A percentile compares a stretch with the other conserved stretches of the same genome.
Conservation (phyloP, 1,140 invertebrate genomes). For the Melanaphis sacchari region DNA sequence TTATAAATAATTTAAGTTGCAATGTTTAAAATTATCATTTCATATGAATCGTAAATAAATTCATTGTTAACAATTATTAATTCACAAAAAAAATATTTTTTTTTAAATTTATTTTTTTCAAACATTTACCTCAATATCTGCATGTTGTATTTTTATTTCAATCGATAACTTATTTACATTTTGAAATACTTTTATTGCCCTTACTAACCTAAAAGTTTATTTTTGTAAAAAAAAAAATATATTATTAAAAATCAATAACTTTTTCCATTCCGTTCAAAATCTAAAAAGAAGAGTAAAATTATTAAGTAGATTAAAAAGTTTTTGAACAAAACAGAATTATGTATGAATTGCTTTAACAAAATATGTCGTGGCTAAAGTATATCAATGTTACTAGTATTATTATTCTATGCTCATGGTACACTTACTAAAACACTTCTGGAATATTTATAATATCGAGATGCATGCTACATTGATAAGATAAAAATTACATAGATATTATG, state of each 20-base stretch:
- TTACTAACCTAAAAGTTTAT: background rate
- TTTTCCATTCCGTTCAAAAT: background rate
- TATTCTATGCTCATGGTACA: background rate
- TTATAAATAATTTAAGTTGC: too few species aligned
- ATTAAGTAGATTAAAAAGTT: background rate
- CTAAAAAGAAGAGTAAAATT: background rate
- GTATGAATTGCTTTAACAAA: background rate
- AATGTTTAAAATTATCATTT: too few species aligned
- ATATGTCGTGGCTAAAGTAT: background rate
- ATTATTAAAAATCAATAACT: background rate
- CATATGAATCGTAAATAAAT: too few species aligned
- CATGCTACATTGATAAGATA: background rate
- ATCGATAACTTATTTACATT: background rate
- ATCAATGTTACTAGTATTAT: background rate
- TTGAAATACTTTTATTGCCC: background rate
- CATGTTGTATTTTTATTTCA: background rate
- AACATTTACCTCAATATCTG: background rate
- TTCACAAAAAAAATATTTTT: too few species aligned
- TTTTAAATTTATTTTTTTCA: too few species aligned
- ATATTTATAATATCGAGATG: background rate
- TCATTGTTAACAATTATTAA: too few species aligned
- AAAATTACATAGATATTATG: background rate
- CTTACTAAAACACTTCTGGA: background rate
- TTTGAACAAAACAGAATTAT: background rate
- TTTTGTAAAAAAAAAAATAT: background rate